Conservation (phyloP, 2,113 vertebrate species). For the Ursus arctos region DNA sequence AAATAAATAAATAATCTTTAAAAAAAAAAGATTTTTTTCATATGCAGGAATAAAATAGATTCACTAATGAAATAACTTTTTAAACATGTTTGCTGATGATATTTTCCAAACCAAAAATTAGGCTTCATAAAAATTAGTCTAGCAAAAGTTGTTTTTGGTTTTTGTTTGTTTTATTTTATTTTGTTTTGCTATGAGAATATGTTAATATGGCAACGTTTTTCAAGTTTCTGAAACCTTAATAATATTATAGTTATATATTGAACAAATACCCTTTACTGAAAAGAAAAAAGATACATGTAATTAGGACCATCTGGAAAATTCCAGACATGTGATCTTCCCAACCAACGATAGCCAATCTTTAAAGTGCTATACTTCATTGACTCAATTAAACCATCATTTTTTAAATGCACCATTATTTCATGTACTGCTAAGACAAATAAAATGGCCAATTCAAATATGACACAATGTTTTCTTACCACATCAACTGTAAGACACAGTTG, state of each 20-base stretch:
- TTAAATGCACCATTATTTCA: background rate
- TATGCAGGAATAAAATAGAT: background rate
- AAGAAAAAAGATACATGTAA: background rate
- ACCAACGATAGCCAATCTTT: background rate
- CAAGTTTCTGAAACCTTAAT: background rate
- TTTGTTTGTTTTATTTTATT: background rate
- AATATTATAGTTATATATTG: slow-evolving; percentile 4
- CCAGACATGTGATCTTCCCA: slow-evolving; percentile 20
- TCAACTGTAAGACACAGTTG: background rate
- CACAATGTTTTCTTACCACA: background rate
- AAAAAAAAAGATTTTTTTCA: background rate
- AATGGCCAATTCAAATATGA: background rate
- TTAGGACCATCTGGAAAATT: slow-evolving; percentile 14
- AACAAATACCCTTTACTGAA: background rate
- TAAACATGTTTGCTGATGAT: background rate
- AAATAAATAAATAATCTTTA: background rate
- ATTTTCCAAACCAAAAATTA: slow-evolving; percentile 49
- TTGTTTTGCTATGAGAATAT: slow-evolving; percentile 12
- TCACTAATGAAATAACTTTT: background rate
- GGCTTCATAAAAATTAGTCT: background rate
- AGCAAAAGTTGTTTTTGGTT: background rate
- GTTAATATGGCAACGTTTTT: background rate
- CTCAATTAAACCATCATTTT: background rate
- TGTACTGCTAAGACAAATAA: background rate
- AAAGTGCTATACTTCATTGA: background rate